A percentile compares a stretch with the other conserved stretches of the same genome.
Evolutionary conservation across 1,140 invertebrate species (phyloP).

Genomic region (Zaprionus ornatus): DNA sequence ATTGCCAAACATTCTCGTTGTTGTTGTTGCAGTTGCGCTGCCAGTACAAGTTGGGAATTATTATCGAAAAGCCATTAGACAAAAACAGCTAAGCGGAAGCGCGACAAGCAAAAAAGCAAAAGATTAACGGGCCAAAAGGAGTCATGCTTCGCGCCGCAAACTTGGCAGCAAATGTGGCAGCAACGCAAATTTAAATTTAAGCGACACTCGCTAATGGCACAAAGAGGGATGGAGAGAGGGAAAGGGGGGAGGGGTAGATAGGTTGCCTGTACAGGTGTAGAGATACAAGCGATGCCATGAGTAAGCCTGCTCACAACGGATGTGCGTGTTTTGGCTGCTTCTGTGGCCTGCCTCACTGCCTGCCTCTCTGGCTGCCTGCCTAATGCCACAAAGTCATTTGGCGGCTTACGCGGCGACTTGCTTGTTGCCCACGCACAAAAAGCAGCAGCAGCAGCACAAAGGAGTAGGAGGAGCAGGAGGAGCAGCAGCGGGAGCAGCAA

Average conservation of each 20-base stretch:
- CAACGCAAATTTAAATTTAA: constrained; percentile 77
- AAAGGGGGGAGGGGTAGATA: neutral
- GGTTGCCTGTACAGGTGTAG: constrained; percentile 21
- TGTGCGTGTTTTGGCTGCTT: constrained; percentile 59
- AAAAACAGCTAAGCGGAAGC: constrained; percentile 30
- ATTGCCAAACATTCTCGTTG: no score
- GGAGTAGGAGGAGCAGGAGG: neutral
- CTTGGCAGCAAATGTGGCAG: constrained; percentile 52
- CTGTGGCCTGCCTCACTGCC: constrained; percentile 50
- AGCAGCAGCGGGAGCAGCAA: no score
- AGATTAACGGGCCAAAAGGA: constrained; percentile 36
- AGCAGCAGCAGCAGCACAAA: neutral
- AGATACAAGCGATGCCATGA: constrained; percentile 41
- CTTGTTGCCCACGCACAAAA: constrained; percentile 5
- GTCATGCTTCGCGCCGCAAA: constrained; percentile 14
- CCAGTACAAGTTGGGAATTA: constrained; percentile 44
- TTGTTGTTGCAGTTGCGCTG: neutral
- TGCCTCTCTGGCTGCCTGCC: constrained; percentile 55
- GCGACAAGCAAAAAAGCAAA: constrained; percentile 9
- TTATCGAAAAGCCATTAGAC: constrained; percentile 73
- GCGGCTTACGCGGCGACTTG: constrained; percentile 62
- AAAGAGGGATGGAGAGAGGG: constrained; percentile 1
- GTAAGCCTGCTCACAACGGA: constrained; percentile 45
- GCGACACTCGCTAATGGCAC: constrained; percentile 52
- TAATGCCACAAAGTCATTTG: constrained; percentile 78